A percentile compares a stretch with the other conserved stretches of the same genome.
phyloP scores from a whole-genome alignment of 2,113 vertebrate species.

The Dromas ardeola region DNA sequence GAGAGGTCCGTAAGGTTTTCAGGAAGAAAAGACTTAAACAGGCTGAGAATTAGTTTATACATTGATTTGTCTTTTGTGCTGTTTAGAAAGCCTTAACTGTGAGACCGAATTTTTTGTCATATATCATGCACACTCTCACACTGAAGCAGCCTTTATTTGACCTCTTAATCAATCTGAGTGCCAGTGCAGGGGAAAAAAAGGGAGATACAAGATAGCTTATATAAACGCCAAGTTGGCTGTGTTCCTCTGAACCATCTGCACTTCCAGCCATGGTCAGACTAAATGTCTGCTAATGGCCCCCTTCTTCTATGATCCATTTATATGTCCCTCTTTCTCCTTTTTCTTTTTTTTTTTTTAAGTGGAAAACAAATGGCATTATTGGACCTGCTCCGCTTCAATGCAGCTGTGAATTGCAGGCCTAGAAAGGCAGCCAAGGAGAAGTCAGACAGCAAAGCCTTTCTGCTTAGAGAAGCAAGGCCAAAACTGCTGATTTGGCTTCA shows the following conservation, averaged over 20 bases:
- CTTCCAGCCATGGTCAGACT: constrained; percentile 69
- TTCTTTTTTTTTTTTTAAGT: background rate
- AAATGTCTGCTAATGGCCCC: constrained; percentile 71
- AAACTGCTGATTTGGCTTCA: constrained; percentile 71
- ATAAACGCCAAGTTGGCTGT: constrained; percentile 72
- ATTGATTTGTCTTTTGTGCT: constrained; percentile 69
- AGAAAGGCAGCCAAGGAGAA: constrained; percentile 64
- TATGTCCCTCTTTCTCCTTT: background rate
- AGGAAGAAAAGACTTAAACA: constrained; percentile 35
- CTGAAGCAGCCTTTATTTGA: constrained; percentile 75
- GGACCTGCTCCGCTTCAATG: constrained; percentile 42
- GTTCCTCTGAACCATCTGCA: constrained; percentile 76
- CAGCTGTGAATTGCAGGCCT: constrained; percentile 72
- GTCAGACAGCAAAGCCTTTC: constrained; percentile 58
- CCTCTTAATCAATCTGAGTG: constrained; percentile 79
- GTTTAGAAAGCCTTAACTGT: constrained; percentile 67
- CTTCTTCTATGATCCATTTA: constrained; percentile 64
- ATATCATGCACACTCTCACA: constrained; percentile 54
- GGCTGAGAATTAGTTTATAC: constrained; percentile 64
- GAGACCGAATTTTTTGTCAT: constrained; percentile 59
- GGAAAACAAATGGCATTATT: constrained; percentile 74
- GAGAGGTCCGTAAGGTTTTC: background rate
- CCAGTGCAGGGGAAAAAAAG: constrained; percentile 43
- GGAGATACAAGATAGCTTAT: constrained; percentile 66
- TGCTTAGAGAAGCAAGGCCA: constrained; percentile 53